phyloP scores from a whole-genome alignment of 1,140 invertebrate species.

The roundworm (Caenorhabditis elegans) region WBcel235 BX284603.4:5795001-5795500 shows the following conservation, averaged over 20 bases:
- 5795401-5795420: too few relatives aligned
- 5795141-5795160: not conserved
- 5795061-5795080: not conserved
- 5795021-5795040: conserved; percentile 42
- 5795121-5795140: conserved; percentile 11
- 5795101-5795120: not conserved
- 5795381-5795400: too few relatives aligned
- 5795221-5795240: not conserved
- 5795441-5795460: too few relatives aligned
- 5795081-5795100: not conserved
- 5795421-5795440: too few relatives aligned
- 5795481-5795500: too few relatives aligned
- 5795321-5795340: too few relatives aligned
- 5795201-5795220: not conserved
- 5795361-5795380: too few relatives aligned
- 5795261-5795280: too few relatives aligned
- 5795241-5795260: not conserved
- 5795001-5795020: not conserved
- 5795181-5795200: not conserved
- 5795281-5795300: too few relatives aligned
- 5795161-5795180: conserved; percentile 17
- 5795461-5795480: too few relatives aligned
- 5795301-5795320: too few relatives aligned
- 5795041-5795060: conserved; percentile 10
- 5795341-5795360: too few relatives aligned